These are phyloP conservation scores for Lordiphosa collinella DNA, from an alignment of 1,140 invertebrate species.

Conservation along the genomic window DNA sequence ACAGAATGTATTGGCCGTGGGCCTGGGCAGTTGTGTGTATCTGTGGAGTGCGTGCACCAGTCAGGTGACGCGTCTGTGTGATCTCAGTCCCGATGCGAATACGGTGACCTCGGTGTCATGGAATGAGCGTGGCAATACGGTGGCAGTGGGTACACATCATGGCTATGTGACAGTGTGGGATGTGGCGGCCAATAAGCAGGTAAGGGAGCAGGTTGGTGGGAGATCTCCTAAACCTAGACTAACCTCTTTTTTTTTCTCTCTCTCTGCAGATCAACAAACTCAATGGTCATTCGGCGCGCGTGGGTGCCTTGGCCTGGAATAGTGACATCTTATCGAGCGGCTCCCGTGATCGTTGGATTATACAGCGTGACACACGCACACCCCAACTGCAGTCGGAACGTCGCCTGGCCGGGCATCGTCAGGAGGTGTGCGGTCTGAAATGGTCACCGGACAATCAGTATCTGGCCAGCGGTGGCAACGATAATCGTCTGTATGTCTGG, in stretches of 20 bases:
- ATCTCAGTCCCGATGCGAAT: constrained; percentile 95
- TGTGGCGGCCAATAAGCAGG: constrained; percentile 96
- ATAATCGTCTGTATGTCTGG: constrained; percentile 99
- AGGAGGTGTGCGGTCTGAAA: constrained; percentile 99
- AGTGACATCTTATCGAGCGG: constrained; percentile 98
- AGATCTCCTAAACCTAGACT: no score
- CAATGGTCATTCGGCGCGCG: constrained; percentile 94
- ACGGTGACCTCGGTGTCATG: constrained; percentile 99
- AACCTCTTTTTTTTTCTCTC: no score
- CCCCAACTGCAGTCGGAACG: constrained; percentile 88
- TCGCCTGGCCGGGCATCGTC: constrained; percentile 93
- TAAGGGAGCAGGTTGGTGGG: no score
- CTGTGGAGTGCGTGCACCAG: constrained; percentile 99
- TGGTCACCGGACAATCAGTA: constrained; percentile 99
- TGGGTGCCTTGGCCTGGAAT: constrained; percentile 98
- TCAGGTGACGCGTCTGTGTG: constrained; percentile 98
- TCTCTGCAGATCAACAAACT: constrained; percentile 88
- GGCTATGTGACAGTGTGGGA: constrained; percentile 99
- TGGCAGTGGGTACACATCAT: constrained; percentile 98
- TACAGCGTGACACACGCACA: constrained; percentile 96
- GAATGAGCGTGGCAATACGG: constrained; percentile 97
- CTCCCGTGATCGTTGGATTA: constrained; percentile 95
- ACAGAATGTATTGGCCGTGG: constrained; percentile 99
- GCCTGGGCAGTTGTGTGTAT: constrained; percentile 98
- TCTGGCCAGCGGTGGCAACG: constrained; percentile 98